These are phyloP conservation scores for Orius laevigatus DNA, from an alignment of 1,140 invertebrate genomes.

Conservation along the genomic window DNA sequence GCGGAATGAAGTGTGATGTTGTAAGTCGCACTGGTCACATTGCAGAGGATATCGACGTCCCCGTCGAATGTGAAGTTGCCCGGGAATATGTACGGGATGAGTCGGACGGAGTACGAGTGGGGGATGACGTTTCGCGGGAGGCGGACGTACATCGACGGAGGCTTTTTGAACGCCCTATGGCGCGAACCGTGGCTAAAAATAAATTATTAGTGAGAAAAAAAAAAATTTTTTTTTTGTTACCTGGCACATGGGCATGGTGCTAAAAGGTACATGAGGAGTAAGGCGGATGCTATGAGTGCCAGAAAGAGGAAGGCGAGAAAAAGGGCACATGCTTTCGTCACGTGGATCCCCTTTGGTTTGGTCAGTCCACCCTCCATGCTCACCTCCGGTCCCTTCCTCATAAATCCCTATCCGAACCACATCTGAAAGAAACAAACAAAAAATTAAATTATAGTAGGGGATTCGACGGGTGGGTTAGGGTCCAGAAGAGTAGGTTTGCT, in stretches of 20 bases:
- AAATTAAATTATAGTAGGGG: too few species aligned
- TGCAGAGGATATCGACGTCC: slow-evolving; percentile 47
- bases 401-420: slow-evolving; percentile 8
- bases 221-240: not conserved
- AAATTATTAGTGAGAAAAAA: too few species aligned
- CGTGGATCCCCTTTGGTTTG: slow-evolving; percentile 1
- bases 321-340: slow-evolving; percentile 8
- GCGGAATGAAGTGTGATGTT: slow-evolving; percentile 61
- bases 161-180: too few species aligned
- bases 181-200: too few species aligned
- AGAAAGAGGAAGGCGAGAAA: slow-evolving; percentile 5
- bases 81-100: not conserved
- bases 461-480: too few species aligned
- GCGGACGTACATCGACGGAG: slow-evolving; percentile 33
- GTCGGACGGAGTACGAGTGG: slow-evolving; percentile 37
- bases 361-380: slow-evolving; percentile 9
- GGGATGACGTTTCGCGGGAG: slow-evolving; percentile 47
- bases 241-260: slow-evolving; percentile 7
- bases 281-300: slow-evolving; percentile 1
- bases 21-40: slow-evolving; percentile 42
- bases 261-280: slow-evolving; percentile 7
- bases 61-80: slow-evolving; percentile 60
- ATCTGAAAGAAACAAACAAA: slow-evolving; percentile 1
- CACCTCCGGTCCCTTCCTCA: slow-evolving; percentile 3
- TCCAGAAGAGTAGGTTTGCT: too few species aligned